Evolutionary conservation across 2,888 invertebrate genomes (phyloP), one percentile per base, ranked within the genome.

Genomic region (Odontocolon sp.): DNA sequence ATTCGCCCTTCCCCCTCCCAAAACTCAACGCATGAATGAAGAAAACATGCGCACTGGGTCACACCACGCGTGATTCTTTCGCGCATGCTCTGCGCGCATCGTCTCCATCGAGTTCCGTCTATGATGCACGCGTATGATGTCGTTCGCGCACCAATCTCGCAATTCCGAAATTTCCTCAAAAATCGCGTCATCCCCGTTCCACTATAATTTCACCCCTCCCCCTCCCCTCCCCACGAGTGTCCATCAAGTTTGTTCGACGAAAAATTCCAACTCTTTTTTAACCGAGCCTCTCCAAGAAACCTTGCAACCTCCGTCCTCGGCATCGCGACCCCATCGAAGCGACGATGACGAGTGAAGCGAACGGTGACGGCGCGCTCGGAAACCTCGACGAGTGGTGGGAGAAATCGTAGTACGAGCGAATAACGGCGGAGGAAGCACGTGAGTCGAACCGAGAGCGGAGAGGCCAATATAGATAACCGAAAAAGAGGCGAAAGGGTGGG

Each of bases 31-130:
- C 8, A 23, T 16, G 36, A 33, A 56, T 57, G 31, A 45, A 33
- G 40, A n/a, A 33, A n/a, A n/a, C 68, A 57, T 68, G 69, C 77
- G 72, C 68, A 54, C 45, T 54, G 57, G 40, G 50, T 36, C 33
- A 26, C 52, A 47, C 57, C 57, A 18, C 23, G 54, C 31, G 42
- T 47, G 31, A 50, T 21, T 6, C 8, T 3, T 0, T 0, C 9
- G 56, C 77, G 57, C 77, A 72, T 77, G 77, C 77, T 67, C 26
- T 11, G 18, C 38, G 21, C 0, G 4, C 8, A 33, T 8, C 40
- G 6, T 40, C 54, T 45, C 23, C 56, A 57, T 33, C 8, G 47
- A 21, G 28, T 42, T 56, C 18, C 11, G 11, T 33, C 26, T 21
- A 21, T 33, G 28, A 52, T 64, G 31, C 56, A 56, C 69, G 28